Conservation (phyloP, 1,140 invertebrate genomes). For the Drosophila takahashii region DNA sequence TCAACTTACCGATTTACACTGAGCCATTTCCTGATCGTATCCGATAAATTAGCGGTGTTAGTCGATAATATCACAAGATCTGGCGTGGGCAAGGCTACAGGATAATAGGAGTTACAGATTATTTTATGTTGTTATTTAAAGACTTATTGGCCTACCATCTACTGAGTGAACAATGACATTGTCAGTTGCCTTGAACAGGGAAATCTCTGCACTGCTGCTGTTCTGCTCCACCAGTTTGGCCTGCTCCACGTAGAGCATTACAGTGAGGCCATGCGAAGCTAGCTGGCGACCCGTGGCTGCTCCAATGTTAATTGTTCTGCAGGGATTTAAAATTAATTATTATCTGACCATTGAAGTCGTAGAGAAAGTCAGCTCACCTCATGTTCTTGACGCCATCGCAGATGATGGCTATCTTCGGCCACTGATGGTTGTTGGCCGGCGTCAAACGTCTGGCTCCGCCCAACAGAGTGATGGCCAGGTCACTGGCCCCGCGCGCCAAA, state of each 20-base stretch:
- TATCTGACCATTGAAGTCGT: neutral
- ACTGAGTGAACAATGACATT: conserved; percentile 76
- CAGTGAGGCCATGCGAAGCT: conserved; percentile 92
- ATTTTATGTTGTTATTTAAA: neutral
- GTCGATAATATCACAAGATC: conserved; percentile 84
- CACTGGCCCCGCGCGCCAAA: conserved; percentile 90
- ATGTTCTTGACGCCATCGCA: conserved; percentile 86
- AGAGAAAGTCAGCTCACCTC: conserved; percentile 35
- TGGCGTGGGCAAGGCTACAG: conserved; percentile 72
- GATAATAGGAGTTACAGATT: neutral
- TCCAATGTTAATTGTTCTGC: conserved; percentile 88
- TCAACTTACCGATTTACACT: conserved; percentile 86
- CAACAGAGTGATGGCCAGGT: conserved; percentile 91
- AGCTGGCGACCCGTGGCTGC: conserved; percentile 92
- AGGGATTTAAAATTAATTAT: conserved; percentile 7
- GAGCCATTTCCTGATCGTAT: conserved; percentile 87
- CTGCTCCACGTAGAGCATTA: conserved; percentile 88
- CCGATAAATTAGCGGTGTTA: conserved; percentile 71
- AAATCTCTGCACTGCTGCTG: conserved; percentile 82
- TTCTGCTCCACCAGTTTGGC: conserved; percentile 84
- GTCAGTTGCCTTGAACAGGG: conserved; percentile 79
- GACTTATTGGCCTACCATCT: conserved; percentile 72
- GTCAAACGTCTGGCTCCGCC: conserved; percentile 91
- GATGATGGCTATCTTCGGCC: conserved; percentile 91
- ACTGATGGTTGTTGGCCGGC: conserved; percentile 93